Evolutionary conservation across 2,888 invertebrate genomes (phyloP).

Genomic region (Diadegma fenestrale): DNA sequence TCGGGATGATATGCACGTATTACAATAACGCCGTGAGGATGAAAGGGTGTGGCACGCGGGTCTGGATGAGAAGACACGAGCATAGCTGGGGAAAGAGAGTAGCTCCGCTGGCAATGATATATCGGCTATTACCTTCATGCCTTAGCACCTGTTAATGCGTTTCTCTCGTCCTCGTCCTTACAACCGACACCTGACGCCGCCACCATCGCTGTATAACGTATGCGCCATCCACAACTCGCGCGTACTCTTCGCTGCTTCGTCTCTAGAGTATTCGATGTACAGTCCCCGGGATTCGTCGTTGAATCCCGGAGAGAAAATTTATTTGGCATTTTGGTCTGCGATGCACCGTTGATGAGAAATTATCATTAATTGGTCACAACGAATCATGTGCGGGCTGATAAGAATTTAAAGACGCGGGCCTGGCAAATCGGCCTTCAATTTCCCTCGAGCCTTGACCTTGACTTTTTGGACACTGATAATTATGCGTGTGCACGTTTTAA

Average conservation of each 20-base stretch:
- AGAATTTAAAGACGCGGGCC: not conserved
- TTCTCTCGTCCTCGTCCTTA: slow-evolving; percentile 76
- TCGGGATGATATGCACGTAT: slow-evolving; percentile 32
- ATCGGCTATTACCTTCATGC: slow-evolving; percentile 80
- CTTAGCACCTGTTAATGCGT: slow-evolving; percentile 81
- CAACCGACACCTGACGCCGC: slow-evolving; percentile 78
- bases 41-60: slow-evolving; percentile 68
- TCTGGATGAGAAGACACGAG: slow-evolving; percentile 52
- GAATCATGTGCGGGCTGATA: not conserved
- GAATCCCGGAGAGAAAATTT: not conserved
- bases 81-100: slow-evolving; percentile 68
- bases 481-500: not conserved
- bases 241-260: slow-evolving; percentile 29
- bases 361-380: not conserved
- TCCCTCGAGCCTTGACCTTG: too few relatives aligned
- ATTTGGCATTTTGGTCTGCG: not conserved
- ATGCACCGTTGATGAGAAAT: not conserved
- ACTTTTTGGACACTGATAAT: not conserved
- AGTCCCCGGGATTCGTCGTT: not conserved
- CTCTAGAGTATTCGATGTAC: not conserved
- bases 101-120: slow-evolving; percentile 77
- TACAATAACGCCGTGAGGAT: slow-evolving; percentile 57
- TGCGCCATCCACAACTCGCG: slow-evolving; percentile 45
- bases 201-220: slow-evolving; percentile 40
- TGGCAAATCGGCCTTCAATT: not conserved